Percentiles rank a stretch among this genome's conserved stretches.
Evolutionary conservation across 2,888 invertebrate species (phyloP).

Genomic region (Aromia moschata): DNA sequence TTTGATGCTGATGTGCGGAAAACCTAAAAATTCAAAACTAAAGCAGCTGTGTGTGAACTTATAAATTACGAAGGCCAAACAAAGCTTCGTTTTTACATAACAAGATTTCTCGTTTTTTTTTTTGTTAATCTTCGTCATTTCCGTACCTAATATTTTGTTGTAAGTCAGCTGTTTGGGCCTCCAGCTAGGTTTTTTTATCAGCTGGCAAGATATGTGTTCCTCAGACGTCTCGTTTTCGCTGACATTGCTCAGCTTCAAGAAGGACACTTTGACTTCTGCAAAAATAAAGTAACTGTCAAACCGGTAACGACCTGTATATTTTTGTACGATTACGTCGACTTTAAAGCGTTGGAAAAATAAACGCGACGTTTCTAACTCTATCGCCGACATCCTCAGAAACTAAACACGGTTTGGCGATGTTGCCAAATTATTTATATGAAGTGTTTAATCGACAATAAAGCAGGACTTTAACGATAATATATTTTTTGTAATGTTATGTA

Average conservation of each 20-base stretch:
- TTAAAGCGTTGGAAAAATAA: not conserved
- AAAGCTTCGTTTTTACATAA: too few species aligned
- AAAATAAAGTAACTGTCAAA: conserved; percentile 28
- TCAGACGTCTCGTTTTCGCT: conserved; percentile 32
- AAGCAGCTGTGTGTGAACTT: too few species aligned
- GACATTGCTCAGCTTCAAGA: conserved; percentile 43
- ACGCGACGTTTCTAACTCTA: not conserved
- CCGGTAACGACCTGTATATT: too few species aligned
- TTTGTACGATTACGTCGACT: too few species aligned
- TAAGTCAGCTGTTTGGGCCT: conserved; percentile 48
- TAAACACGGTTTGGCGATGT: too few species aligned
- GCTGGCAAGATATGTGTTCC: conserved; percentile 48
- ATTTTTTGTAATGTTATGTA: too few species aligned
- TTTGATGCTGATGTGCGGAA: conserved; percentile 42
- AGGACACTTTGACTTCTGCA: conserved; percentile 52
- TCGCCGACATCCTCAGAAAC: not conserved
- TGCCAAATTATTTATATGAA: too few species aligned
- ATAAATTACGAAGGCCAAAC: too few species aligned
- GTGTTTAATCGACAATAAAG: too few species aligned
- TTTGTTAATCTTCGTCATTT: conserved; percentile 7
- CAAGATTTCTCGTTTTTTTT: too few species aligned
- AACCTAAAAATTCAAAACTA: conserved; percentile 51
- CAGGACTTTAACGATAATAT: too few species aligned
- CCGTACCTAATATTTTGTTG: conserved; percentile 48
- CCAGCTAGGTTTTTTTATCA: conserved; percentile 51